Evolutionary conservation across 2,113 vertebrate species (phyloP).

Genomic region (Okapia johnstoni): DNA sequence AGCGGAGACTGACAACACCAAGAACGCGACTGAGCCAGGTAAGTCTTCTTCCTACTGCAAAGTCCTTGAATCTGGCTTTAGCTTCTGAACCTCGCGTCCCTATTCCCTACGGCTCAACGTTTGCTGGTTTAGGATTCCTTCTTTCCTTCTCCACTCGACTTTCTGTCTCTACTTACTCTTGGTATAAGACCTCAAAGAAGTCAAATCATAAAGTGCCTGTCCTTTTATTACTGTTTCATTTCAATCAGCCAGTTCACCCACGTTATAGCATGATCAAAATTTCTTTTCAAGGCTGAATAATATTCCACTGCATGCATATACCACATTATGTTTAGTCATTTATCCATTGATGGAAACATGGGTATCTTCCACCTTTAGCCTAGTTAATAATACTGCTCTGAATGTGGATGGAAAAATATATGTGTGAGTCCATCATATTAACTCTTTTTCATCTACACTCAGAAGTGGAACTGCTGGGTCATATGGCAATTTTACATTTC

Average conservation of each 20-base stretch:
- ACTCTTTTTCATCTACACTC: background rate
- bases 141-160: background rate
- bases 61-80: background rate
- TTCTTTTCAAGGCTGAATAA: background rate
- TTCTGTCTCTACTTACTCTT: background rate
- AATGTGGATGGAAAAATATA: background rate
- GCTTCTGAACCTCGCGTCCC: background rate
- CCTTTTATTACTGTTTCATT: background rate
- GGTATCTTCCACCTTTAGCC: background rate
- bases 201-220: background rate
- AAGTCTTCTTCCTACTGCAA: accelerated
- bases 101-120: background rate
- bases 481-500: background rate
- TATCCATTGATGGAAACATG: background rate
- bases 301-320: accelerated
- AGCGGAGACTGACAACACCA: accelerated
- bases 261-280: background rate
- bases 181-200: background rate
- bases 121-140: background rate
- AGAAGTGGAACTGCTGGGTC: background rate
- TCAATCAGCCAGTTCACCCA: background rate
- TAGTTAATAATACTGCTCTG: background rate
- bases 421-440: background rate
- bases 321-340: background rate
- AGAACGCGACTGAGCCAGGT: accelerated